A percentile compares a stretch with the other conserved stretches of the same genome.
phyloP scores from a whole-genome alignment of 1,140 invertebrate species.

The Atopsyche davidsoni region DNA sequence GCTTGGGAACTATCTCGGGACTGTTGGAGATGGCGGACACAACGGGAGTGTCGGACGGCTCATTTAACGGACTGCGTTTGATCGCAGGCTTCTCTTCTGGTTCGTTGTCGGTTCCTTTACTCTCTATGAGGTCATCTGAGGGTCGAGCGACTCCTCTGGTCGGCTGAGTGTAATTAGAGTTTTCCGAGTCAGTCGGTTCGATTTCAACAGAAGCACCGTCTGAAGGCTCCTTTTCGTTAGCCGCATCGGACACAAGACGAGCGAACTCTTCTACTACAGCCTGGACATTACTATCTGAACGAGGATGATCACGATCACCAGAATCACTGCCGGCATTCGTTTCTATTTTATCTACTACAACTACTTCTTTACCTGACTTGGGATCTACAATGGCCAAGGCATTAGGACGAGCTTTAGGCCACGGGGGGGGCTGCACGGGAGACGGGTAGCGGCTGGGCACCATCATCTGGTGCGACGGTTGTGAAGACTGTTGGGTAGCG shows the following conservation, averaged over 20 bases:
- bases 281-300: slow-evolving; percentile 7
- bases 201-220: neutral
- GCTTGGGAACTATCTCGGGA: slow-evolving; percentile 27
- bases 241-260: slow-evolving; percentile 10
- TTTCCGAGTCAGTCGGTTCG: slow-evolving; percentile 2
- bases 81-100: slow-evolving; percentile 2
- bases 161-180: neutral
- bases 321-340: neutral
- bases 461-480: slow-evolving; percentile 1
- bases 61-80: slow-evolving; percentile 10
- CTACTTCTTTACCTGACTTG: slow-evolving; percentile 21
- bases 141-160: neutral
- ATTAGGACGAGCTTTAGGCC: slow-evolving; percentile 3
- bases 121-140: no score
- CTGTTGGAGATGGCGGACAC: slow-evolving; percentile 28
- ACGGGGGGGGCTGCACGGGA: slow-evolving; percentile 2
- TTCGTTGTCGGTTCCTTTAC: neutral
- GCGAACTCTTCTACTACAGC: slow-evolving; percentile 22
- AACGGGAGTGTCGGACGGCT: slow-evolving; percentile 23
- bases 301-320: slow-evolving; percentile 1
- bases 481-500: slow-evolving; percentile 5
- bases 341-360: slow-evolving; percentile 4
- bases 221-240: slow-evolving; percentile 10
- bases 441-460: slow-evolving; percentile 6
- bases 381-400: slow-evolving; percentile 23